A percentile compares a stretch with the other conserved stretches of the same genome.
These are phyloP conservation scores for Hartigia nigra DNA, from an alignment of 2,888 invertebrate genomes.

Conservation along the genomic window DNA sequence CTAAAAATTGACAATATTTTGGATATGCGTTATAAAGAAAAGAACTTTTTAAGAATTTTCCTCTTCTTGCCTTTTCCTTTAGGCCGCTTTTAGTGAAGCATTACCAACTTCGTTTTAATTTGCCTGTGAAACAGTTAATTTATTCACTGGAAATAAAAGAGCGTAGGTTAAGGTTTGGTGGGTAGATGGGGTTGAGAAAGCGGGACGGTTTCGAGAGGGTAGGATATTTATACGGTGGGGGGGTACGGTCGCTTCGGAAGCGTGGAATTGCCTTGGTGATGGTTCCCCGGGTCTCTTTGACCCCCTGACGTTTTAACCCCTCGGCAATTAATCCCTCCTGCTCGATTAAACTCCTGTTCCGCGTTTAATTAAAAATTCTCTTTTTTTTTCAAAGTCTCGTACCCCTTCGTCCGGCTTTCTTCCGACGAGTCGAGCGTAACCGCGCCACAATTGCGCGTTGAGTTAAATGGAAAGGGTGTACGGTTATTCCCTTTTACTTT, in stretches of 20 bases:
- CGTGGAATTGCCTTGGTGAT: slow-evolving; percentile 16
- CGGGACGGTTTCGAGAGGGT: background rate
- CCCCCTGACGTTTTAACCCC: slow-evolving; percentile 42
- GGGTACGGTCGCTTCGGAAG: background rate
- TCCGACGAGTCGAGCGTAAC: background rate
- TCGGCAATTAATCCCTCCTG: slow-evolving; percentile 58
- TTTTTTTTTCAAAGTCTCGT: slow-evolving; percentile 22
- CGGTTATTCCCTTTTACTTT: no score
- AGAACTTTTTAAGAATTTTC: background rate
- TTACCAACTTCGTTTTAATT: slow-evolving; percentile 44
- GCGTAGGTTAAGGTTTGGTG: slow-evolving; percentile 18
- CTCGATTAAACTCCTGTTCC: slow-evolving; percentile 60
- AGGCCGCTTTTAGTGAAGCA: slow-evolving; percentile 28
- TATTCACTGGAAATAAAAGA: slow-evolving; percentile 44
- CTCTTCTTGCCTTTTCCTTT: slow-evolving; percentile 22
- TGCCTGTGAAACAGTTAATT: slow-evolving; percentile 40
- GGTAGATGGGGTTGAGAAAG: background rate
- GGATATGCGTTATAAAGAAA: no score
- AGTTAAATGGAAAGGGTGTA: no score
- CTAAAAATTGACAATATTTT: no score
- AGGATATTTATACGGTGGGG: slow-evolving; percentile 2
- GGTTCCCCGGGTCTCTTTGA: slow-evolving; percentile 28
- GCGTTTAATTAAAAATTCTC: slow-evolving; percentile 59
- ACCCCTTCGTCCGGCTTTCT: background rate
- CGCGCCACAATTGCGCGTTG: background rate